Evolutionary conservation across 2,113 vertebrate genomes (phyloP), one percentile per base, ranked within the genome.

Genomic region (Hemiscyllium ocellatum): DNA sequence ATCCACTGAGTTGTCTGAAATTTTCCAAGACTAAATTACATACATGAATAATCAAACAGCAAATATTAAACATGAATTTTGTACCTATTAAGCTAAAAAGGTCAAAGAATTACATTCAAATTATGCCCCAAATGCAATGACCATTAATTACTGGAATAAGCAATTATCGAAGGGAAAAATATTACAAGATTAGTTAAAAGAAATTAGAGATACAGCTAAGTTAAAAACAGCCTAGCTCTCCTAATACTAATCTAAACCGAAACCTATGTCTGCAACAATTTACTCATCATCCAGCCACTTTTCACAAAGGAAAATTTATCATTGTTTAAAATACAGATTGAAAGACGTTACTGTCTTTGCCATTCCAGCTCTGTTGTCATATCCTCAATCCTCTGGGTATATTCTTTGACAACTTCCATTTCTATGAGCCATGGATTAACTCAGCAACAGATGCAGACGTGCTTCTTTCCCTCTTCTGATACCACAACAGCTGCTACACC

Each of bases 391-490:
- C 42, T 95, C 69, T 95, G 68, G 42, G 69, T 42, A 95, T 95
- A 76, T 52, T 95, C 47, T 52, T 95, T 72, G 42, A 72, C 94
- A 52, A 52, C 37, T 4, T 70, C 20, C 93, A 72, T 70, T 95
- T 95, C 69, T 72, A 95, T 70, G 69, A 72, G 47, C 66, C 94
- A 72, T 47, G 37, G 68, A 95, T 72, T 76, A 95, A 72, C 68
- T 72, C 94, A 95, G 94, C 42, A 33, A 95, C 68, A 72, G 66
- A 95, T 72, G 47, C 93, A 50, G 42, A n/a, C 93, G 2, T 42
- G 65, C n/a, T 89, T 50, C 50, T 95, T 50, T 68, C 65, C 17
- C n/a, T 95, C 37, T 42, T 50, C 66, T 95, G 93, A 95, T 70
- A 17, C 20, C 20, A 65, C 89, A 95, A 70, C 52, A 89, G 86